phyloP scores from a whole-genome alignment of 2,113 vertebrate species.

The Hydrolagus affinis region DNA sequence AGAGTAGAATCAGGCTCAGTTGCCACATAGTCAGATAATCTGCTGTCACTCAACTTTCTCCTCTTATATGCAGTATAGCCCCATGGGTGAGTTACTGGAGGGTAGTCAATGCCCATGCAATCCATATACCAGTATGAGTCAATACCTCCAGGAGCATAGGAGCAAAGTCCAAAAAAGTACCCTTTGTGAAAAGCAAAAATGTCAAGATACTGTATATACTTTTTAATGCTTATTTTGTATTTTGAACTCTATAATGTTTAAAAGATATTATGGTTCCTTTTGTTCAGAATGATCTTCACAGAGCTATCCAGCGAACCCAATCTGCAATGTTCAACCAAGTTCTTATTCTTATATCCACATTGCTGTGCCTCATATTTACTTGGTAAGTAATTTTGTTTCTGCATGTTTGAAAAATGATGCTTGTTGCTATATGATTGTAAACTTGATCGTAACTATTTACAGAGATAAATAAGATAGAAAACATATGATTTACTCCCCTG shows the following conservation, averaged over 20 bases:
- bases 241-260: neutral
- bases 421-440: neutral
- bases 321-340: conserved; percentile 82
- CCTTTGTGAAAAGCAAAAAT: neutral
- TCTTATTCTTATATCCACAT: conserved; percentile 74
- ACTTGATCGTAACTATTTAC: neutral
- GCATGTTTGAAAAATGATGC: neutral
- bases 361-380: conserved; percentile 76
- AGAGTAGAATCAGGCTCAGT: too few relatives aligned
- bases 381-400: conserved; percentile 57
- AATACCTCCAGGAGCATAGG: too few relatives aligned
- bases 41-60: neutral
- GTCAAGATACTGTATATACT: too few relatives aligned
- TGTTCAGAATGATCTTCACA: conserved; percentile 71
- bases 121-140: too few relatives aligned
- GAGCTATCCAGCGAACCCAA: conserved; percentile 72
- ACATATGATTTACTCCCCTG: neutral
- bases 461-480: neutral
- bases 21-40: neutral
- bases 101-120: too few relatives aligned
- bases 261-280: conserved; percentile 38
- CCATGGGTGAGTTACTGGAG: too few relatives aligned
- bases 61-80: neutral
- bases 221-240: neutral
- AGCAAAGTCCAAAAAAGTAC: too few relatives aligned